Base-by-base conservation (phyloP, 2,797 vertebrate species). In the Spondyliosoma cantharus region DNA sequence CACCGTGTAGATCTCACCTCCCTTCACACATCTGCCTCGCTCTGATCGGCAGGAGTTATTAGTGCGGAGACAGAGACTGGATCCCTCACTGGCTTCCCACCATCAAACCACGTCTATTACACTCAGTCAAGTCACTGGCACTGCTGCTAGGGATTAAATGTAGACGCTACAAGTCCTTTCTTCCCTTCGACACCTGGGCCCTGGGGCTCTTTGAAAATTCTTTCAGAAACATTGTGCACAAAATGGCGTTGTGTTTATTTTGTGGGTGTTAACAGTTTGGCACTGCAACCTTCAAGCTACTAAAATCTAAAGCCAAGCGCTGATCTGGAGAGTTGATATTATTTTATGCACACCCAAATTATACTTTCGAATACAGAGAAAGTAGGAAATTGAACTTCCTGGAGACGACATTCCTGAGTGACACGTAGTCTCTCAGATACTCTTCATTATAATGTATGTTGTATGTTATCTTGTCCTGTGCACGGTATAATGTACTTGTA, bases 321-420 rank as follows among this genome's bases (percentile, higher is more conserved):
- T 83, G 56, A 83, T 79, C 46, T 80, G n/a, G 74, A 76, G 46
- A 68, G 63, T 68, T 15, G 50, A 66, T 83, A 65, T 78, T 80
- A 83, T 87, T 86, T 61, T 74, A 64, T 73, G 32, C 42, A 65
- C 72, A 71, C 37, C 56, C 17, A 27, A 49, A 67, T 79, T 69
- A 46, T 67, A 65, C 72, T 75, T 56, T 17, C 24, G 56, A 61
- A 71, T 46, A 56, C 46, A 22, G 37, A 62, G 49, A 52, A 56
- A 71, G 45, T 27, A 60, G 27, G 74, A 82, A 80, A 27, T 56
- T 49, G 2, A 45, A 66, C 59, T 68, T 83, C 43, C 42, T 65
- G 58, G 22, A 54, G 48, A 62, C 48, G 9, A 68, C 27, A 42
- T 63, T 65, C 46, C 56, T 74, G 53, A 60, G 13, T n/a, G 29